Base-by-base conservation (phyloP, 1,140 invertebrate species). In the Nebria ingens region DNA sequence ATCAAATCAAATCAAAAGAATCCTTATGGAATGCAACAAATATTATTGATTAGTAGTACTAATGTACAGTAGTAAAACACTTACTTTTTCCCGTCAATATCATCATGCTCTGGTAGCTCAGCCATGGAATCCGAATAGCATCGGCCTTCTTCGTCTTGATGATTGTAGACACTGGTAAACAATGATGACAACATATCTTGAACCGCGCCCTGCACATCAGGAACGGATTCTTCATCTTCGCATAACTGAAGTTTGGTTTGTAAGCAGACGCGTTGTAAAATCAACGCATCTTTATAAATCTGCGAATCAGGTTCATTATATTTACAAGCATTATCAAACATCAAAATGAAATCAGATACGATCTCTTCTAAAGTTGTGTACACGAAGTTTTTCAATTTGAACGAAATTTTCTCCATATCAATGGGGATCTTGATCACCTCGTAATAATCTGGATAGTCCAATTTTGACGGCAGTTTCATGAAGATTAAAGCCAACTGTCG, bases 321-420 rank as follows among this genome's bases (percentile, higher is more conserved):
- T 74, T 97, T 97, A 76, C 94, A 98, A 21, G 96, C 97, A 71
- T 99, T 99, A 64, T 99, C 95, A 72, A 99, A 96, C 93, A 99
- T 97, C 13, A 97, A 76, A 61, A 93, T 85, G 66, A 98, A 90
- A 73, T 99, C 97, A 0, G 86, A 82, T 0, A 94, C 84, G 38
- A 98, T 73, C 60, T 97, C 93, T 52, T 97, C 93, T 6, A 98
- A 74, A 55, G 78, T 84, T 13, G 88, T 85, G 69, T 99, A 99
- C 1, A 70, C 71, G 50, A 77, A 78, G 58, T 81, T 81, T 67
- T 89, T 90, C 38, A 97, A 75, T 65, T 93, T 94, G 49, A 91
- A 85, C 0, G 87, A 84, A 59, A 99, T 98, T 60, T 86, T 87
- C 64, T 97, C 93, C 84, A 99, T 87, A 69, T 99, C 95, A 64